phyloP scores from a whole-genome alignment of 1,140 invertebrate genomes.

The Diorhabda carinulata region DNA sequence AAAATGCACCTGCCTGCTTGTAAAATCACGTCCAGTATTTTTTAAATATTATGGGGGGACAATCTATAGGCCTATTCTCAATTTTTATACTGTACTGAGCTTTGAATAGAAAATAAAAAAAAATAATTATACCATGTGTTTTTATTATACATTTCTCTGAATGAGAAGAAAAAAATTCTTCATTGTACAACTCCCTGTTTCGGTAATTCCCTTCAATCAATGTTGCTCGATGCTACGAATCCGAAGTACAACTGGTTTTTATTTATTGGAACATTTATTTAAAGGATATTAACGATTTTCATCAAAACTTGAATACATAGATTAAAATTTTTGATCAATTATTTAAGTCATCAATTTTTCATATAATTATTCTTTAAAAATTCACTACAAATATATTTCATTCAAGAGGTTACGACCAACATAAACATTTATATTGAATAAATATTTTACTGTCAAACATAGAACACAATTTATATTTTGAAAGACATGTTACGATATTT shows the following conservation, averaged over 20 bases:
- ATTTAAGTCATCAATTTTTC: not conserved
- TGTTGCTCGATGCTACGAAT: too few species aligned
- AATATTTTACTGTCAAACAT: too few species aligned
- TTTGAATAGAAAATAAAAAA: conserved; percentile 27
- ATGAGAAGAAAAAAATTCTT: too few species aligned
- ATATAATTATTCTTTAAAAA: conserved; percentile 5
- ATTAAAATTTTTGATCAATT: too few species aligned
- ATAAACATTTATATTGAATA: not conserved
- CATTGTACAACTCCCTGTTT: too few species aligned
- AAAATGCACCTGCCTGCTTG: conserved; percentile 33
- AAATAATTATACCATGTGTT: not conserved
- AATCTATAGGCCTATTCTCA: conserved; percentile 35
- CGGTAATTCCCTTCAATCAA: too few species aligned
- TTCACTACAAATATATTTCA: not conserved
- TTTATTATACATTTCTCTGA: not conserved
- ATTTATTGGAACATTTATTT: too few species aligned
- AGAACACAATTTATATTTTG: too few species aligned
- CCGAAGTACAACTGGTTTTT: too few species aligned
- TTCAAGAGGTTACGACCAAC: not conserved
- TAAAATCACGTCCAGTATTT: conserved; percentile 33
- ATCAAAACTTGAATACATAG: too few species aligned
- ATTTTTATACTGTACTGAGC: conserved; percentile 35
- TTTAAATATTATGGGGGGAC: conserved; percentile 32
- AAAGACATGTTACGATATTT: too few species aligned
- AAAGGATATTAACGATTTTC: too few species aligned